Evolutionary conservation across 2,888 invertebrate species (phyloP).

Genomic region (Erebia epiphron): DNA sequence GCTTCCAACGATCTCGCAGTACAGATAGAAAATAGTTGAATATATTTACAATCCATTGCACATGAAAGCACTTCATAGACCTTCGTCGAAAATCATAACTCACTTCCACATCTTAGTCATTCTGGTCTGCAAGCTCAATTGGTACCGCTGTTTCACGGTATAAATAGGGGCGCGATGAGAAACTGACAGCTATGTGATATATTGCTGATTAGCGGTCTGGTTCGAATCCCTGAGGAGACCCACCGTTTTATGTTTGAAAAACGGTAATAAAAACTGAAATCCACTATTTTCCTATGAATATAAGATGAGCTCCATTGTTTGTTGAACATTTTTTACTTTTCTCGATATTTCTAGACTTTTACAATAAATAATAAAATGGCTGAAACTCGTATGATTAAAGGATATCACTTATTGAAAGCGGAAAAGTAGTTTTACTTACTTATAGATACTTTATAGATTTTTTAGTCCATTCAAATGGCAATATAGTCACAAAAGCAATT

Average conservation of each 20-base stretch:
- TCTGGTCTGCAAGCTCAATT: slow-evolving; percentile 8
- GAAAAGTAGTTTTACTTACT: no score
- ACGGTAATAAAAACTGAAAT: neutral
- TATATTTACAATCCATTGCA: neutral
- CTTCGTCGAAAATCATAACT: neutral
- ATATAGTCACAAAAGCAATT: no score
- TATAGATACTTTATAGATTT: no score
- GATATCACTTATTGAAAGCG: neutral
- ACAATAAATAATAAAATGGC: neutral
- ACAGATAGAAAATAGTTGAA: neutral
- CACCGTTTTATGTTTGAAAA: neutral
- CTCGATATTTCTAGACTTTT: neutral
- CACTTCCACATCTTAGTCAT: slow-evolving; percentile 2
- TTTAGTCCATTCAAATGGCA: no score
- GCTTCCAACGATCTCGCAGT: neutral
- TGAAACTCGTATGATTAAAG: neutral
- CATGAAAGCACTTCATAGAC: neutral
- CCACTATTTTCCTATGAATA: neutral
- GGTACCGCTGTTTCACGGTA: neutral
- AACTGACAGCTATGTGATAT: slow-evolving; percentile 14
- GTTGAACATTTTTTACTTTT: neutral
- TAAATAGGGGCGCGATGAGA: neutral
- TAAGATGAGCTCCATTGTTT: neutral
- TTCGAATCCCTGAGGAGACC: neutral
- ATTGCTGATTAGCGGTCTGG: slow-evolving; percentile 9